Conservation (phyloP, 2,888 invertebrate species). For the Patella ulyssiponensis region DNA sequence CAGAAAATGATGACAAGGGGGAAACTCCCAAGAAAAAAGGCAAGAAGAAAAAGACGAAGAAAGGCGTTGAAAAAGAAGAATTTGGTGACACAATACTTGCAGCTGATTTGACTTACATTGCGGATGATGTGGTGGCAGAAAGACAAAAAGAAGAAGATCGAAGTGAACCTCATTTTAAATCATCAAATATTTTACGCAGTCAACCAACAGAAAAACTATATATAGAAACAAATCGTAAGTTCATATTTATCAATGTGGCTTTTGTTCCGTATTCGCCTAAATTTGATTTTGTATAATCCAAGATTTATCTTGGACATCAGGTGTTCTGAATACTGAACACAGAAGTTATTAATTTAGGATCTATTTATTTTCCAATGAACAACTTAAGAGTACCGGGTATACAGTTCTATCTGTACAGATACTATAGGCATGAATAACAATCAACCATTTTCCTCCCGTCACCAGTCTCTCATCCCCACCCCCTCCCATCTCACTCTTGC, state of each 20-base stretch:
- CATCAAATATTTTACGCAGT: constrained; percentile 48
- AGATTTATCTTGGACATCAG: too few species aligned
- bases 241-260: neutral
- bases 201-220: constrained; percentile 63
- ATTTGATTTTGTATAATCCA: neutral
- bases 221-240: constrained; percentile 62
- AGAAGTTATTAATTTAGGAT: neutral
- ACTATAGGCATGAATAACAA: neutral
- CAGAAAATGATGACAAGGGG: constrained; percentile 41
- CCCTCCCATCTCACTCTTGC: too few species aligned
- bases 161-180: constrained; percentile 41
- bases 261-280: neutral
- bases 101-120: constrained; percentile 54
- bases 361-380: neutral
- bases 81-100: constrained; percentile 53
- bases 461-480: too few species aligned
- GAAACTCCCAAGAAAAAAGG: constrained; percentile 51
- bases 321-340: neutral
- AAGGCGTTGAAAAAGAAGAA: constrained; percentile 45
- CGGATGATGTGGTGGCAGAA: constrained; percentile 54
- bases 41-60: constrained; percentile 44
- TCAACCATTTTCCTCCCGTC: too few species aligned
- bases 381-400: neutral
- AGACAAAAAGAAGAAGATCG: neutral
- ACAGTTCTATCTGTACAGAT: neutral